These are phyloP conservation scores for Pygmarrhopalites habei DNA, from an alignment of 1,140 invertebrate genomes.

Conservation along the genomic window DNA sequence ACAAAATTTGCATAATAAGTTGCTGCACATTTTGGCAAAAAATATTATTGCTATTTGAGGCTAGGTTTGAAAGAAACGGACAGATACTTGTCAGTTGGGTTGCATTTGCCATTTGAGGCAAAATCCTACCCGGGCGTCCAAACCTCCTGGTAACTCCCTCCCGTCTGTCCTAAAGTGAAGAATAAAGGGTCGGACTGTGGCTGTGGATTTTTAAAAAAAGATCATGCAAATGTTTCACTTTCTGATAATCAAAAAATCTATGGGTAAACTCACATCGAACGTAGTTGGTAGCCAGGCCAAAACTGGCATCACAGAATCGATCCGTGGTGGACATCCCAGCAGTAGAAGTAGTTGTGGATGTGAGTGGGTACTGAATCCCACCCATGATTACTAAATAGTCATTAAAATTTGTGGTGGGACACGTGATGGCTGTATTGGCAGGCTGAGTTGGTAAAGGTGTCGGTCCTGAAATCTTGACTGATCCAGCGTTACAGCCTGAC, in stretches of 20 bases:
- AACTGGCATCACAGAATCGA: background rate
- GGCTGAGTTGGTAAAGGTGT: background rate
- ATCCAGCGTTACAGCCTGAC: background rate
- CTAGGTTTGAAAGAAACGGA: too few relatives aligned
- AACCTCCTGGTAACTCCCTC: constrained; percentile 3
- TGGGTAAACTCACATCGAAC: background rate
- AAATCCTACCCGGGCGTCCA: constrained; percentile 28
- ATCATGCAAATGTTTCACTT: too few relatives aligned
- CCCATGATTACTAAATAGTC: background rate
- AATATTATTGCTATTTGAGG: too few relatives aligned
- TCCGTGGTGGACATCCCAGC: background rate
- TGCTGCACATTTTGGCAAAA: too few relatives aligned
- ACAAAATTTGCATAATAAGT: too few relatives aligned
- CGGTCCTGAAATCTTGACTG: background rate
- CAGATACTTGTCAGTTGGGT: constrained; percentile 21
- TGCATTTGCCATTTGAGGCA: constrained; percentile 36
- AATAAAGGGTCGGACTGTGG: constrained; percentile 29
- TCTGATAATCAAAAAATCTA: too few relatives aligned
- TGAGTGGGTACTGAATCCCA: background rate
- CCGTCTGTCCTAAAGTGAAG: constrained; percentile 30
- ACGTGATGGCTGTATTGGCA: background rate
- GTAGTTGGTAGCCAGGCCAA: background rate
- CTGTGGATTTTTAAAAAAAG: background rate
- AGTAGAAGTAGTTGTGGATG: background rate
- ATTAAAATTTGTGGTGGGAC: background rate